These are phyloP conservation scores for Lepus americanus DNA, from an alignment of 2,113 vertebrate species.

Conservation along the genomic window DNA sequence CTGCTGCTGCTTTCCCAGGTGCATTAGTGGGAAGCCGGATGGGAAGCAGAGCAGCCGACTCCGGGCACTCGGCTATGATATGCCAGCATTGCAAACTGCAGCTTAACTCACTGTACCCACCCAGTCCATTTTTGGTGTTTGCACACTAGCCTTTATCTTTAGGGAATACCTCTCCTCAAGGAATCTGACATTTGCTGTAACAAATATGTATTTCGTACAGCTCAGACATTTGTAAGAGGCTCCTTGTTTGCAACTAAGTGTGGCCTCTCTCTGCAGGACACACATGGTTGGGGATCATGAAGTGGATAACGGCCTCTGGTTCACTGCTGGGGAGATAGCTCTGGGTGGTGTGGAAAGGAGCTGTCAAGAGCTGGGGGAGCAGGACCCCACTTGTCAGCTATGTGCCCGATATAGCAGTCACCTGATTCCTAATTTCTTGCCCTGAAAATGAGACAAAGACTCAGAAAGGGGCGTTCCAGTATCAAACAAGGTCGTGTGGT, in stretches of 20 bases:
- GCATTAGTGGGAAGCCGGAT: no score
- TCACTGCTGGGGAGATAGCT: not conserved
- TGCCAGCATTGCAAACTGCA: no score
- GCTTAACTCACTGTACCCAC: no score
- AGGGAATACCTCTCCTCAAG: not conserved
- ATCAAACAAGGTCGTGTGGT: not conserved
- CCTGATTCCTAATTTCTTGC: not conserved
- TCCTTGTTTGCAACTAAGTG: slow-evolving; percentile 23
- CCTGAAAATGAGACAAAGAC: not conserved
- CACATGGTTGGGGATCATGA: not conserved
- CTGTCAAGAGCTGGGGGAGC: not conserved
- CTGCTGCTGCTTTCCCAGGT: no score
- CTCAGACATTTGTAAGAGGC: slow-evolving; percentile 58
- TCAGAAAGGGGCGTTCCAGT: not conserved
- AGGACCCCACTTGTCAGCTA: not conserved
- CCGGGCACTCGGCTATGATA: no score
- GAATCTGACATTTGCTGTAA: slow-evolving; percentile 69
- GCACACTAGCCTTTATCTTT: slow-evolving; percentile 64
- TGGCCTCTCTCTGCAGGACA: not conserved
- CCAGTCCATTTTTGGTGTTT: not conserved
- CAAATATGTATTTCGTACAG: slow-evolving; percentile 53
- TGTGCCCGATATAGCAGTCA: not conserved
- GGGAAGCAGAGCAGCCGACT: no score
- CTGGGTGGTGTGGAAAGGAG: not conserved
- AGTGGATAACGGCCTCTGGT: not conserved